Evolutionary conservation across 2,113 vertebrate species (phyloP).

Genomic region (Pelmatolapia mariae): DNA sequence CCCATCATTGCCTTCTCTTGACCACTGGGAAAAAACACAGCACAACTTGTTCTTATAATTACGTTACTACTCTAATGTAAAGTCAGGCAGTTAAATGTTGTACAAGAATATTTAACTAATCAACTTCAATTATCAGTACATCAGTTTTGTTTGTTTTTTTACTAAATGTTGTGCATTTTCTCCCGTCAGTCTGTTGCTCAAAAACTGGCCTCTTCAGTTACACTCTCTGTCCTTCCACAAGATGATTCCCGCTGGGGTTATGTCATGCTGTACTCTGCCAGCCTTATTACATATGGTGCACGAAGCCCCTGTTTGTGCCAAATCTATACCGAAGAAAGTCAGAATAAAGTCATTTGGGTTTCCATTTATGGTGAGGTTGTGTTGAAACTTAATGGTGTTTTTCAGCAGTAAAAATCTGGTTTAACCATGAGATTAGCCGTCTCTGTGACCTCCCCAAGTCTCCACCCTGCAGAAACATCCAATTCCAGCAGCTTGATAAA

Average conservation of each 20-base stretch:
- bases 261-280: neutral
- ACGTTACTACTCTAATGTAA: neutral
- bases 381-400: slow-evolving; percentile 1
- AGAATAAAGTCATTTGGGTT: neutral
- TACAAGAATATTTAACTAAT: neutral
- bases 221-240: neutral
- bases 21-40: slow-evolving; percentile 48
- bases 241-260: neutral
- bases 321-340: neutral
- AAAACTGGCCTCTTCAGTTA: neutral
- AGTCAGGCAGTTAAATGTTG: neutral
- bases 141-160: neutral
- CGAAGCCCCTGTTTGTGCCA: neutral
- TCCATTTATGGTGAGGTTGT: neutral
- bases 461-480: neutral
- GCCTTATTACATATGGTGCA: neutral
- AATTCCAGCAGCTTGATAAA: neutral
- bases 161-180: neutral
- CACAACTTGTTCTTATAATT: neutral
- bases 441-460: neutral
- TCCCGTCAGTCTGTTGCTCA: neutral
- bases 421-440: neutral
- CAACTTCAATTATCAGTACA: neutral
- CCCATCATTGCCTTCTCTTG: slow-evolving; percentile 83
- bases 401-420: neutral